Base-by-base conservation (phyloP, 2,888 invertebrate species). In the Acanthopleura granulata region DNA sequence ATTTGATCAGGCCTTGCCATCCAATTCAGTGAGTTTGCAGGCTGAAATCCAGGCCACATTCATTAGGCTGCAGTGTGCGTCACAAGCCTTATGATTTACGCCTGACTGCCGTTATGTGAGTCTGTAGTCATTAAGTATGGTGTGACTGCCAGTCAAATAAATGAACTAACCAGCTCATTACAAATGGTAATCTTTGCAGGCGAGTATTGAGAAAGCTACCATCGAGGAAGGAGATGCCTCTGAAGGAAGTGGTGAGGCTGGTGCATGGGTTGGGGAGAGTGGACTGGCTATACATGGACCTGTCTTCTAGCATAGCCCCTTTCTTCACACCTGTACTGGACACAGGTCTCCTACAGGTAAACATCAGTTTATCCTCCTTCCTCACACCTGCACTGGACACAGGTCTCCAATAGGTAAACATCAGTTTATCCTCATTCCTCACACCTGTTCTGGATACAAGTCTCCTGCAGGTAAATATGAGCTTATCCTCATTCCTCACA, bases 301-400 rank as follows among this genome's bases (percentile, higher is more conserved):
- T 77, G 57, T 74, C 74, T 12, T 72, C 77, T 22, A 62, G 72
- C 9, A 83, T 57, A 57, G 16, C 80, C 80, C 70, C 73, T 12
- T 16, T 83, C 22, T 73, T 84, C 16, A 80, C 81, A 9, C 74
- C 75, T 16, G 51, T 84, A 25, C 75, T 83, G 18, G 80, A 84
- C 72, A 78, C 73, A 75, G 83, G 82, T 40, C 74, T 79, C 22
- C 75, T 83, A 6, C 79, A 79, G 80, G 84, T 84, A 79, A 76
- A 40, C 40, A 40, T 3, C 40, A 40, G 40, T 9, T 40, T 40
- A 9, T 40, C 40, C 40, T 40, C 40, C 3, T n/a, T 83, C 25
- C 75, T 84, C 16, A 80, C 80, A 9, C 74, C 75, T 18, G 57
- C 83, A 22, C 75, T 83, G 16, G 80, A 83, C 72, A 78, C 74